phyloP scores from a whole-genome alignment of 2,888 invertebrate genomes.

The Tortrix viridana region DNA sequence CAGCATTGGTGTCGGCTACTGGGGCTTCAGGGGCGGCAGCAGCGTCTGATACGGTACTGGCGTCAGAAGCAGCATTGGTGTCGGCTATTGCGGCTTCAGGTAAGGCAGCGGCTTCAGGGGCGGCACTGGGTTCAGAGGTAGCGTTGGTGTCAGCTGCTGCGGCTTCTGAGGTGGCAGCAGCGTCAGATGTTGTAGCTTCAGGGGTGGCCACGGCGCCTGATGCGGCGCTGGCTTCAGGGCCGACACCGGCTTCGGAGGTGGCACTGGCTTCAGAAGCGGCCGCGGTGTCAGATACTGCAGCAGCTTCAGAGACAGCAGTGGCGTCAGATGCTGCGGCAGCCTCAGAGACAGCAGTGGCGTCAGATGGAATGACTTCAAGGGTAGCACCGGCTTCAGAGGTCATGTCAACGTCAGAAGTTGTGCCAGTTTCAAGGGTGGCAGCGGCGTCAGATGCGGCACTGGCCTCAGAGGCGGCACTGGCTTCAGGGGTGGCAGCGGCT shows the following conservation, averaged over 20 bases:
- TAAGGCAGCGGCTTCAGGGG: background rate
- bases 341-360: background rate
- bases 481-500: slow-evolving; percentile 10
- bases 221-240: slow-evolving; percentile 22
- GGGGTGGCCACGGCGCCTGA: background rate
- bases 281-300: slow-evolving; percentile 17
- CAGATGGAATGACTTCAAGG: slow-evolving; percentile 6
- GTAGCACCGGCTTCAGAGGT: slow-evolving; percentile 12
- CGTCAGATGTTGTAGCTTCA: background rate
- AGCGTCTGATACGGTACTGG: background rate
- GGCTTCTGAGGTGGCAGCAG: background rate
- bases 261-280: slow-evolving; percentile 37
- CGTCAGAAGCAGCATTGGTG: slow-evolving; percentile 1
- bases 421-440: slow-evolving; percentile 5
- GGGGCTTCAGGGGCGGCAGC: slow-evolving; percentile 3
- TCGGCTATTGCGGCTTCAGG: background rate
- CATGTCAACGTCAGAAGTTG: slow-evolving; percentile 10
- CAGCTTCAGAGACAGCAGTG: slow-evolving; percentile 12
- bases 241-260: background rate
- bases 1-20: background rate
- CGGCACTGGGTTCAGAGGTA: background rate
- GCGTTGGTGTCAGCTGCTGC: background rate
- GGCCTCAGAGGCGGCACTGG: background rate
- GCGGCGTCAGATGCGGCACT: background rate
- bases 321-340: background rate